Base-by-base conservation (phyloP, 1,140 invertebrate genomes). In the Oryctes rhinoceros region DNA sequence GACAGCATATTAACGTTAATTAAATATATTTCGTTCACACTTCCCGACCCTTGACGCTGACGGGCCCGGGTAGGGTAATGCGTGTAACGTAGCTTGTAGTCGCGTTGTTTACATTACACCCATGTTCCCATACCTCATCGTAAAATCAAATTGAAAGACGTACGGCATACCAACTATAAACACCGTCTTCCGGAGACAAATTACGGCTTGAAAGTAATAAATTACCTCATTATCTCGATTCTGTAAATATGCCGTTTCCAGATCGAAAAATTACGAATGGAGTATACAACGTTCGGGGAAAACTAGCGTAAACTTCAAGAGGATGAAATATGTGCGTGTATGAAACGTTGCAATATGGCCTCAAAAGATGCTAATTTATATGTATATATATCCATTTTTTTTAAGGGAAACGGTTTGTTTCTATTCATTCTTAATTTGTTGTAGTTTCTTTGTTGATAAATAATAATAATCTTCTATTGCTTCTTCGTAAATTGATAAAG, bases 1-100 rank as follows among this genome's bases (percentile, higher is more conserved):
- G 62, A 67, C 62, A 67, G 62, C 62, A 24, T 67, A 67, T 67
- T 67, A 67, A 67, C 62, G 62, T 67, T 67, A 67, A 67, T 67
- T 67, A 67, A 67, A 67, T 67, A 67, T 67, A 35, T 67, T 67
- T 24, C 62, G 18, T 67, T 67, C 62, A 20, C 62, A 67, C 49
- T 53, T 67, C 62, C 18, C 7, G 10, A 67, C 18, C 62, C 7
- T 24, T 35, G 39, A 39, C 62, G 9, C 3, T 67, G 18, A 18
- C n/a, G 62, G 18, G 18, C 18, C n/a, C n/a, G n/a, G n/a, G n/a
- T n/a, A n/a, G n/a, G n/a, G n/a, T n/a, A n/a, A 67, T 24, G 11
- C 5, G 7, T 18, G 1, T 18, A 4, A 4, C 5, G 18, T 67
- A 24, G 30, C 62, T n/a, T 59, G 18, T 4, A 20, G 18, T 11